Percentiles rank a stretch among this genome's conserved stretches.
phyloP scores from a whole-genome alignment of 1,140 invertebrate species.

The Physella acuta region DNA sequence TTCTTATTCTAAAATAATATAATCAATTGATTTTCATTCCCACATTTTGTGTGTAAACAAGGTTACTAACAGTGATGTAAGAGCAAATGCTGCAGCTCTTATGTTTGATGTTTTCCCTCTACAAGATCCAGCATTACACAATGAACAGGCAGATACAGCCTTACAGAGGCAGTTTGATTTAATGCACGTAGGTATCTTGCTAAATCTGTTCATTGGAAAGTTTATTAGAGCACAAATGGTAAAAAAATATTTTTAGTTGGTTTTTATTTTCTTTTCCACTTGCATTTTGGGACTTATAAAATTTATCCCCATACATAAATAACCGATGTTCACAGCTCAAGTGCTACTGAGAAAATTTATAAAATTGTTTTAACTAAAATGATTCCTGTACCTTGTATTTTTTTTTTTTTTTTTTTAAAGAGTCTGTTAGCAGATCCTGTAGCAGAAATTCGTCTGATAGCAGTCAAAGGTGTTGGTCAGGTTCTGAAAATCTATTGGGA shows the following conservation, averaged over 20 bases:
- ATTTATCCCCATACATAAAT: too few relatives aligned
- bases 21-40: too few relatives aligned
- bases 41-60: too few relatives aligned
- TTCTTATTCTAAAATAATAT: too few relatives aligned
- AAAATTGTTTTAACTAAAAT: too few relatives aligned
- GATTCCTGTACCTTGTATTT: conserved; percentile 4
- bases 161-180: conserved; percentile 58
- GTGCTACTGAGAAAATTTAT: too few relatives aligned
- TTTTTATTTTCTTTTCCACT: too few relatives aligned
- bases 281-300: too few relatives aligned
- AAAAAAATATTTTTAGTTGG: too few relatives aligned
- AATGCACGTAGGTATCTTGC: conserved; percentile 40
- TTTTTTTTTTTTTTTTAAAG: conserved; percentile 33
- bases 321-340: too few relatives aligned
- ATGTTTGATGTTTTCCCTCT: conserved; percentile 58
- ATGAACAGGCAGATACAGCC: conserved; percentile 45
- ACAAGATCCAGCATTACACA: conserved; percentile 37
- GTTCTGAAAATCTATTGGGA: conserved; percentile 56
- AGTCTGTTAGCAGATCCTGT: conserved; percentile 53
- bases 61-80: conserved; percentile 54
- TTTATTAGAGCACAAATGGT: too few relatives aligned
- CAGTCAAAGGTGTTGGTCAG: conserved; percentile 53
- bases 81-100: conserved; percentile 52
- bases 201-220: too few relatives aligned
- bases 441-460: conserved; percentile 46